These are phyloP conservation scores for Hormaphis cornu DNA, from an alignment of 1,140 invertebrate genomes.

Conservation along the genomic window DNA sequence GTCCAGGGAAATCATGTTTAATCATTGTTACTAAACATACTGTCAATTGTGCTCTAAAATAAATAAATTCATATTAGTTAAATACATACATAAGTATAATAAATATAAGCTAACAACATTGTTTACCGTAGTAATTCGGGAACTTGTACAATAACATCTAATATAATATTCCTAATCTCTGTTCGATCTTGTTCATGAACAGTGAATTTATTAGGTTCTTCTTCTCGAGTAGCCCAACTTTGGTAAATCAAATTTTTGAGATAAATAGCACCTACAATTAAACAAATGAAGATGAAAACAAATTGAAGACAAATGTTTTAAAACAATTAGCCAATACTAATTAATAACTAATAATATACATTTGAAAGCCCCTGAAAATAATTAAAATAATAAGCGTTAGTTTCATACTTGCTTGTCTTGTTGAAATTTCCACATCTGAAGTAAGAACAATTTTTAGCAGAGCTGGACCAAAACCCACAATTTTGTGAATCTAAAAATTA, in stretches of 20 bases:
- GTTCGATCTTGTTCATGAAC: conserved; percentile 94
- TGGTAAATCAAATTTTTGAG: conserved; percentile 88
- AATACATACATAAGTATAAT: conserved; percentile 15
- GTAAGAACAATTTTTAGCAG: conserved; percentile 89
- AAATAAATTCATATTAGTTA: conserved; percentile 19
- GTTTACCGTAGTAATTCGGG: conserved; percentile 72
- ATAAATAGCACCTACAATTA: conserved; percentile 82
- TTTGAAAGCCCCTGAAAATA: too few relatives aligned
- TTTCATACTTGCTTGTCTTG: conserved; percentile 75
- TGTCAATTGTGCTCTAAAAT: conserved; percentile 72
- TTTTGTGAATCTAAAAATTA: conserved; percentile 72
- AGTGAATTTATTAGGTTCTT: conserved; percentile 64
- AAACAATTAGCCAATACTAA: too few relatives aligned
- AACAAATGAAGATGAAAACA: conserved; percentile 34
- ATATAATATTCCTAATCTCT: conserved; percentile 83
- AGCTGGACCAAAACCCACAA: conserved; percentile 88
- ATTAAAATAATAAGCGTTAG: too few relatives aligned
- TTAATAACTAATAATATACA: too few relatives aligned
- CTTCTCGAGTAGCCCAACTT: conserved; percentile 81
- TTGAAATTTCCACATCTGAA: conserved; percentile 76
- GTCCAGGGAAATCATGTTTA: conserved; percentile 89
- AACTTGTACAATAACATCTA: conserved; percentile 88
- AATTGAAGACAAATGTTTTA: background rate
- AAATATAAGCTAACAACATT: background rate
- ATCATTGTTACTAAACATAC: conserved; percentile 86